Evolutionary conservation across 1,140 invertebrate genomes (phyloP), one percentile per base, ranked within the genome.

Genomic region (Anagrus nilaparvatae): DNA sequence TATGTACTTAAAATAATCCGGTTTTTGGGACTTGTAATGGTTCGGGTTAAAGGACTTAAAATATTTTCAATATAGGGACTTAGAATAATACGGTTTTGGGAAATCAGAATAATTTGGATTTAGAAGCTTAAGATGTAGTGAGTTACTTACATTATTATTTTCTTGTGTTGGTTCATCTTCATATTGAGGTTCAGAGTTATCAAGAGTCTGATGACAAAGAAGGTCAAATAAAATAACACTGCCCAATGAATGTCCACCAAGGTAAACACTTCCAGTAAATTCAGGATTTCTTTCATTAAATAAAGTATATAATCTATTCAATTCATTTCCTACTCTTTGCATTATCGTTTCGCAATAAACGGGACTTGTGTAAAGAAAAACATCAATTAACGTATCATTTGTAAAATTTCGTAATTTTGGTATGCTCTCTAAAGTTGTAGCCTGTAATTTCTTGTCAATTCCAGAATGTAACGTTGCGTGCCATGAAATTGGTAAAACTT

Each of bases 281-380:
- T 69, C 59, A 0, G 87, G 84, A 70, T 97, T 94, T 40, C 93
- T 71, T 36, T 74, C 55, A 29, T 79, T 71, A 65, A 95, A 97
- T 38, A 94, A 59, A 0, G 74, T 56, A 61, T 86, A 87, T 1
- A 96, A 69, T 30, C 84, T 73, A 61, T 97, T 97, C 53, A 97
- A 63, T 55, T 96, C 88, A 37, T 71, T 76, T 1, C 84, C 87
- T 0, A 97, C 93, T 3, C 81, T 80, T 49, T 84, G 73, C 59
- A 86, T 78, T 35, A 88, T 86, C 16, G 76, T 83, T 71, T 84
- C 89, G 55, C 88, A 92, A 61, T 88, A 97, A n/a, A 84, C 75
- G 0, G 93, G 93, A 67, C 89, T 94, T 0, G 91, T 94, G 53
- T 97, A 98, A 62, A 97, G 93, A 14, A 97, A 70, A 25, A 96